These are phyloP conservation scores for Drosophila leontia DNA, from an alignment of 1,140 invertebrate genomes.

Conservation along the genomic window DNA sequence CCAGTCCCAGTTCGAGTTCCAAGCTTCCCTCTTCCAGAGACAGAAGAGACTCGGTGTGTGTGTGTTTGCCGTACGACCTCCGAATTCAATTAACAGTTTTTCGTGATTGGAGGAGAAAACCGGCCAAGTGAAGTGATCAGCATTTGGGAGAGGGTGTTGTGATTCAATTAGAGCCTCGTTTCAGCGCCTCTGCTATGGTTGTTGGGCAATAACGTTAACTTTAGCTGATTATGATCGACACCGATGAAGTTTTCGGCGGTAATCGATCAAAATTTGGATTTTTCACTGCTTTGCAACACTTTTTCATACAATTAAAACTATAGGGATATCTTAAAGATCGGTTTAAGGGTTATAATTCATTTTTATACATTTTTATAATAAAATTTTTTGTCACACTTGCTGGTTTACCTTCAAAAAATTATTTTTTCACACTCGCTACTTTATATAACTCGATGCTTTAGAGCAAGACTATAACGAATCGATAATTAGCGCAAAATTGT, in stretches of 20 bases:
- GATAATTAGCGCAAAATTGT: too few species aligned
- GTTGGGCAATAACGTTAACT: conserved; percentile 46
- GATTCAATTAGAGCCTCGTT: conserved; percentile 61
- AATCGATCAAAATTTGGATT: conserved; percentile 52
- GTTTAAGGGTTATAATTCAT: background rate
- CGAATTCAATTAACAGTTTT: conserved; percentile 78
- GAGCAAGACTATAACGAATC: too few species aligned
- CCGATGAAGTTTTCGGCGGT: conserved; percentile 7
- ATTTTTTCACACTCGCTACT: background rate
- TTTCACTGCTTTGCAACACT: background rate
- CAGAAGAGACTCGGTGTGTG: background rate
- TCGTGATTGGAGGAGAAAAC: conserved; percentile 32
- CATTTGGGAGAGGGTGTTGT: conserved; percentile 36
- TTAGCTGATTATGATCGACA: conserved; percentile 65
- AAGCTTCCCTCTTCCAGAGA: conserved; percentile 9
- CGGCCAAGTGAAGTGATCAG: conserved; percentile 25
- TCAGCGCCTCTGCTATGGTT: conserved; percentile 13
- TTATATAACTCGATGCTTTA: background rate
- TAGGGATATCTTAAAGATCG: background rate
- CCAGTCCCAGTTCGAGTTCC: conserved; percentile 3
- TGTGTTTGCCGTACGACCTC: conserved; percentile 49
- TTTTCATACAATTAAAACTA: background rate
- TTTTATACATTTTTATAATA: background rate
- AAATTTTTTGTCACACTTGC: background rate
- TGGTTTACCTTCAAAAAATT: background rate